These are phyloP conservation scores for Botia kubotai DNA, from an alignment of 2,797 vertebrate species.

Conservation along the genomic window DNA sequence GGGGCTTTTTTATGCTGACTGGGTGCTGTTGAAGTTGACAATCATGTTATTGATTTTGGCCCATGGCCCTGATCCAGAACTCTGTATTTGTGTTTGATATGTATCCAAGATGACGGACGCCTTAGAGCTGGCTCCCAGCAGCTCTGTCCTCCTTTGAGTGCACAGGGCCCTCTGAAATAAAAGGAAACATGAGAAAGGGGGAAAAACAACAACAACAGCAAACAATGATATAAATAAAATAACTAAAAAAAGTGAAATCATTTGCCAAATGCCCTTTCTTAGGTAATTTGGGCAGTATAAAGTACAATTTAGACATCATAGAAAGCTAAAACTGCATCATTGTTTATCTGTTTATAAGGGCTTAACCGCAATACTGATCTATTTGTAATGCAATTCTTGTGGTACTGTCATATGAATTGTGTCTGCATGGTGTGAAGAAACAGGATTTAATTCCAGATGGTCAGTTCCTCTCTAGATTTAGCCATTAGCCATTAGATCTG, in stretches of 20 bases:
- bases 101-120: constrained; percentile 50
- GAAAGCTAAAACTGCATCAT: too few relatives aligned
- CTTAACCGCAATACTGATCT: not conserved
- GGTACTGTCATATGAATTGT: not conserved
- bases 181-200: not conserved
- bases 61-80: constrained; percentile 60
- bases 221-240: constrained; percentile 15
- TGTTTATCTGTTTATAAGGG: too few relatives aligned
- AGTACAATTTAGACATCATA: too few relatives aligned
- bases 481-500: too few relatives aligned
- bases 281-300: too few relatives aligned
- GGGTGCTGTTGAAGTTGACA: constrained; percentile 72
- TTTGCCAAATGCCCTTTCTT: not conserved
- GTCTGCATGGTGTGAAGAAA: not conserved
- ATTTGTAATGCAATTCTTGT: not conserved
- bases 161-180: constrained; percentile 3
- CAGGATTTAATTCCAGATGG: not conserved
- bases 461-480: constrained; percentile 34
- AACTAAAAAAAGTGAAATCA: not conserved
- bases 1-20: constrained; percentile 75
- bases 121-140: constrained; percentile 46
- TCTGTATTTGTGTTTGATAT: constrained; percentile 52
- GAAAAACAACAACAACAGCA: not conserved
- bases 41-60: constrained; percentile 72
- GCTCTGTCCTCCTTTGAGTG: constrained; percentile 46